These are phyloP conservation scores for Penaeus indicus DNA, from an alignment of 1,140 invertebrate genomes.

Conservation along the genomic window DNA sequence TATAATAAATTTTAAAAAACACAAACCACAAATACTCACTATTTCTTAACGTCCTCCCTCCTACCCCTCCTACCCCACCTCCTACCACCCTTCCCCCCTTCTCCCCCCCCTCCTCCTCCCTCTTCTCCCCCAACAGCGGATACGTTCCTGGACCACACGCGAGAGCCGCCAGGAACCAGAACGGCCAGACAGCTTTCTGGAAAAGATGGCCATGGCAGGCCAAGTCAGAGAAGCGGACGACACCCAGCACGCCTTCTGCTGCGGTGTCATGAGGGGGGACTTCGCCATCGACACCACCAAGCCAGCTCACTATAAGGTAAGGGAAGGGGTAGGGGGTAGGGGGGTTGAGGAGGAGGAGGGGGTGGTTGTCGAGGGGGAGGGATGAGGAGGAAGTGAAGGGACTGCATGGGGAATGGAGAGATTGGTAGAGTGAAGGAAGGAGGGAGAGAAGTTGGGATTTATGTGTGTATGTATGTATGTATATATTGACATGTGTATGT, in stretches of 20 bases:
- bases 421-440: neutral
- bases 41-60: too few relatives aligned
- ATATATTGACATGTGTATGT: neutral
- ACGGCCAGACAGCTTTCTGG: constrained; percentile 74
- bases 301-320: constrained; percentile 76
- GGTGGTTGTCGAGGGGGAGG: neutral
- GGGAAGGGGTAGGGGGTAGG: neutral
- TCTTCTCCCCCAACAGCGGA: constrained; percentile 68
- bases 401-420: too few relatives aligned
- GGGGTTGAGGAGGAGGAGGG: too few relatives aligned
- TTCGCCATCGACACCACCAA: constrained; percentile 77
- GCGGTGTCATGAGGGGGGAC: constrained; percentile 45
- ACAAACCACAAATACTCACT: too few relatives aligned
- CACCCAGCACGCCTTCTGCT: constrained; percentile 58
- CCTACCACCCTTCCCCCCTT: neutral
- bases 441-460: neutral
- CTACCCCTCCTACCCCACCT: neutral
- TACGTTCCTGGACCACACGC: constrained; percentile 72
- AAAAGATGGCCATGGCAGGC: constrained; percentile 73
- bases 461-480: constrained; percentile 6
- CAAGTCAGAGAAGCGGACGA: constrained; percentile 68
- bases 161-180: constrained; percentile 68
- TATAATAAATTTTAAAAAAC: too few relatives aligned
- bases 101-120: neutral
- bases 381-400: too few relatives aligned